phyloP scores from a whole-genome alignment of 2,888 invertebrate genomes.

The Acanthopleura granulata region DNA sequence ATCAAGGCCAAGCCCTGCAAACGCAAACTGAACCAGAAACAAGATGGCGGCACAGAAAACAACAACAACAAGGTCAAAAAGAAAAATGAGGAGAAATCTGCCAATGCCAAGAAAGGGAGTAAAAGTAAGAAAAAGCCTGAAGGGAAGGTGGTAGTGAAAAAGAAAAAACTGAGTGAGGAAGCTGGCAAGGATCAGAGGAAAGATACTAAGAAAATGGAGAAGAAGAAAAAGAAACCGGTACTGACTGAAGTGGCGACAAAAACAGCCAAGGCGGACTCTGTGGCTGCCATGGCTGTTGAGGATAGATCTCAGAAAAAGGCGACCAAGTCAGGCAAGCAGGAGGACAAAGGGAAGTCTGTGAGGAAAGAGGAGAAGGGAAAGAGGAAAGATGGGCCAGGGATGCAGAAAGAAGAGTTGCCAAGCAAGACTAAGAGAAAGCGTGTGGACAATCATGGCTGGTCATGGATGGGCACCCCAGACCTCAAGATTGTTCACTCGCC shows the following conservation, averaged over 20 bases:
- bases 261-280: neutral
- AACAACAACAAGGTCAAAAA: slow-evolving; percentile 16
- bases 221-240: slow-evolving; percentile 18
- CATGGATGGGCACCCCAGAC: slow-evolving; percentile 49
- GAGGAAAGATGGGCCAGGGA: slow-evolving; percentile 27
- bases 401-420: neutral
- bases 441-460: slow-evolving; percentile 50
- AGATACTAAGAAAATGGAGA: slow-evolving; percentile 22
- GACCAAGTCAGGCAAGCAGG: no score
- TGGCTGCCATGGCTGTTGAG: neutral
- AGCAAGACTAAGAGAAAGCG: neutral
- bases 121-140: slow-evolving; percentile 7
- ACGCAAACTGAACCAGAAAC: neutral
- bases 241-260: slow-evolving; percentile 3
- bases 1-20: no score
- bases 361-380: slow-evolving; percentile 23
- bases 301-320: neutral
- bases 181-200: neutral
- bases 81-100: slow-evolving; percentile 10
- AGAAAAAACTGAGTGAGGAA: neutral
- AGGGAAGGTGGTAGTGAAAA: slow-evolving; percentile 22
- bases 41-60: neutral
- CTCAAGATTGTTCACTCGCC: slow-evolving; percentile 39
- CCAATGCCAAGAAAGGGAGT: neutral
- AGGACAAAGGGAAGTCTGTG: slow-evolving; percentile 18